Evolutionary conservation across 2,888 invertebrate genomes (phyloP).

Genomic region (Zelleria hepariella): DNA sequence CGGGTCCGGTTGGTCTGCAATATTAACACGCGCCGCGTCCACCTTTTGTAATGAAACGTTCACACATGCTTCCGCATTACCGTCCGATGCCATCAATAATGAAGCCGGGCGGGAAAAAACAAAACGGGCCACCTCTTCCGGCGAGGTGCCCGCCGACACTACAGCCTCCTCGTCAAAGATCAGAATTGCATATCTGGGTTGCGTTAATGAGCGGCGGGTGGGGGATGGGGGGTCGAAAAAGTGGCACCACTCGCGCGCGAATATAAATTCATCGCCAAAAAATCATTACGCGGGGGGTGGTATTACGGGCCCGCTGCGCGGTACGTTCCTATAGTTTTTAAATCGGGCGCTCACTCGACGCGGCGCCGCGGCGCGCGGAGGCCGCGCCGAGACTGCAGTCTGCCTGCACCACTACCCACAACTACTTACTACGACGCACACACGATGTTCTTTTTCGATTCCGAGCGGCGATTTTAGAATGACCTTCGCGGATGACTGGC

Average conservation of each 20-base stretch:
- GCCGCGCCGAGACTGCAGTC: slow-evolving; percentile 46
- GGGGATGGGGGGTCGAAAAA: slow-evolving; percentile 66
- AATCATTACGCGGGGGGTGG: slow-evolving; percentile 87
- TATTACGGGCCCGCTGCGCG: slow-evolving; percentile 74
- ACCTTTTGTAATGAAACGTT: slow-evolving; percentile 73
- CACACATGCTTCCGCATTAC: slow-evolving; percentile 73
- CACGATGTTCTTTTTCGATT: neutral
- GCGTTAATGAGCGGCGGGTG: slow-evolving; percentile 74
- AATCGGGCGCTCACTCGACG: slow-evolving; percentile 67
- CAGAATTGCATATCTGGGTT: slow-evolving; percentile 78
- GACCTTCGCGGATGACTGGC: neutral
- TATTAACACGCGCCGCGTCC: slow-evolving; percentile 70
- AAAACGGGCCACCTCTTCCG: slow-evolving; percentile 69
- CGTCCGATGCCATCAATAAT: slow-evolving; percentile 73
- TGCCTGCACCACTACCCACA: slow-evolving; percentile 28
- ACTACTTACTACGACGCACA: neutral
- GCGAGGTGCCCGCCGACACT: slow-evolving; percentile 70
- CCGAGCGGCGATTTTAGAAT: neutral
- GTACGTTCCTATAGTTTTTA: slow-evolving; percentile 69
- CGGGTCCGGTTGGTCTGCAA: slow-evolving; percentile 68
- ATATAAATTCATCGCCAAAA: slow-evolving; percentile 87
- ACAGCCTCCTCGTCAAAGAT: slow-evolving; percentile 75
- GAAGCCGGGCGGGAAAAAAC: slow-evolving; percentile 73
- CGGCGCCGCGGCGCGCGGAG: slow-evolving; percentile 59
- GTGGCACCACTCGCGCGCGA: slow-evolving; percentile 76